Evolutionary conservation across 2,113 vertebrate genomes (phyloP), one percentile per base, ranked within the genome.

Genomic region (Toxostoma redivivum): DNA sequence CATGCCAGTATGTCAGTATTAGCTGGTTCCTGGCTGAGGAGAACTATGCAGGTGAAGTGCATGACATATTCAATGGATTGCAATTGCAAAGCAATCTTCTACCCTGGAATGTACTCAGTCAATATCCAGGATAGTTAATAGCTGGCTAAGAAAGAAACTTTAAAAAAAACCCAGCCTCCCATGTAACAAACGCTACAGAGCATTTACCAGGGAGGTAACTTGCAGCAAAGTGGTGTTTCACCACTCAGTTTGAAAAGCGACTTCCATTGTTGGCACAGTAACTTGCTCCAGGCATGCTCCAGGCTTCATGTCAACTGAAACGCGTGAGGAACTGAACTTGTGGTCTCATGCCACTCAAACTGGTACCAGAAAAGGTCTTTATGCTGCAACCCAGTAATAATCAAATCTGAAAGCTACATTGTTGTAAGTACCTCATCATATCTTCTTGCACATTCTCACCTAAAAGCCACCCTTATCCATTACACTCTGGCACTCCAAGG

Each of bases 171-270:
- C 7, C 69, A 71, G 13, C 13, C 13, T 57, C 71, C 30, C 54
- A 44, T 21, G 47, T 91, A 76, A 95, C 61, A 79, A 93, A 70
- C 0, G 14, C 30, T 51, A 37, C 30, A 90, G 77, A 86, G 60
- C 23, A 76, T 92, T 91, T 95, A 83, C 28, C 35, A 81, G 50
- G 40, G 38, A 90, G 40, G 70, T n/a, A 91, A 85, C 73, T 70
- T 94, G 56, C 66, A 95, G 73, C 50, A 81, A 94, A 79, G 21
- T 95, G 90, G 88, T 81, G 94, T 95, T 96, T 94, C 88, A 88
- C 78, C 80, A 67, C 54, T 81, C 81, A 82, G 66, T 84, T 65
- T 88, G 78, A 94, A 90, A 64, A 85, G n/a, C 57, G 88, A 47
- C 57, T 81, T 94, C 72, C 72, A 94, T 80, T 95, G 58, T 84